These are phyloP conservation scores for Drosophila demipolita DNA, from an alignment of 2,888 invertebrate genomes.

Conservation along the genomic window DNA sequence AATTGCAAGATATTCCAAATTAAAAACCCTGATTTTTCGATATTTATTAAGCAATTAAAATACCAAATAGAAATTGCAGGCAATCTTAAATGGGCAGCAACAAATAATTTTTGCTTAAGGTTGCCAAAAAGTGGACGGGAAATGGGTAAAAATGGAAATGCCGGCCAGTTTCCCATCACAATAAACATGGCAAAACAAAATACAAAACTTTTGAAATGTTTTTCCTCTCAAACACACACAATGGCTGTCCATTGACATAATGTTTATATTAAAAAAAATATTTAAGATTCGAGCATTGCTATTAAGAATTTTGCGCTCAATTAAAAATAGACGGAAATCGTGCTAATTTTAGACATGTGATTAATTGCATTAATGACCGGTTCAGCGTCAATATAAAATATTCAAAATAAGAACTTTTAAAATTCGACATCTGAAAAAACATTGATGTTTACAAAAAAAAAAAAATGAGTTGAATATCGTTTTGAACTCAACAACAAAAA, in stretches of 20 bases:
- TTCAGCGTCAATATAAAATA: conserved; percentile 2
- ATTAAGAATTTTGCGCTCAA: conserved; percentile 49
- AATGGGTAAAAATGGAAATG: conserved; percentile 59
- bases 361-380: conserved; percentile 46
- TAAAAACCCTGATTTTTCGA: not conserved
- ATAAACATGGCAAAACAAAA: conserved; percentile 46
- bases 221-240: conserved; percentile 7
- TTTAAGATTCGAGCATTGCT: conserved; percentile 35
- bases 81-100: conserved; percentile 40
- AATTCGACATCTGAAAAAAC: not conserved
- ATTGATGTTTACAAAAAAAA: not conserved
- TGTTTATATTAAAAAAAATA: conserved; percentile 69
- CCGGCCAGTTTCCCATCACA: conserved; percentile 52
- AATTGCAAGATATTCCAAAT: not conserved
- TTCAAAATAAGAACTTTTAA: not conserved
- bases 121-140: conserved; percentile 55
- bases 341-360: conserved; percentile 58
- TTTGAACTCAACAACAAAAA: not conserved
- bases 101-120: conserved; percentile 40
- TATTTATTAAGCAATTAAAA: conserved; percentile 72
- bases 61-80: conserved; percentile 43
- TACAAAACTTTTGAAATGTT: conserved; percentile 29
- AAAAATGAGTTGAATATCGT: not conserved
- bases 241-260: conserved; percentile 33
- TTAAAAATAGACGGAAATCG: conserved; percentile 54